phyloP scores from a whole-genome alignment of 2,113 vertebrate genomes.

The Bubo scandiacus region DNA sequence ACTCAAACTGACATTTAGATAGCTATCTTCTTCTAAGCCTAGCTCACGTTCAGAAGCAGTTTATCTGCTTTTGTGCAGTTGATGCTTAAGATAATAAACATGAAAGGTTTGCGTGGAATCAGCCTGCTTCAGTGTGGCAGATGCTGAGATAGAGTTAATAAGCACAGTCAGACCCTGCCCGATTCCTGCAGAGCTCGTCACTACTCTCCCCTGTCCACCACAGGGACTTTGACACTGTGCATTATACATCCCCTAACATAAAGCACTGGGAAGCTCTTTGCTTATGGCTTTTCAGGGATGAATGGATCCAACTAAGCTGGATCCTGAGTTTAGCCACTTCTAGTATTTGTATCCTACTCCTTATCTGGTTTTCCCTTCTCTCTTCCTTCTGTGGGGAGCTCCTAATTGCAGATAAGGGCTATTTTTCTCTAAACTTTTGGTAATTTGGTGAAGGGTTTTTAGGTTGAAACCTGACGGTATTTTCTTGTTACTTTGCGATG shows the following conservation, averaged over 20 bases:
- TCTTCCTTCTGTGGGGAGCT: not conserved
- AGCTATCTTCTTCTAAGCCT: not conserved
- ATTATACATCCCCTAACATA: rapidly evolving
- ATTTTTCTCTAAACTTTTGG: not conserved
- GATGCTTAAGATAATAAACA: not conserved
- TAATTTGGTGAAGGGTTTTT: not conserved
- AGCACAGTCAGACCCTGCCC: not conserved
- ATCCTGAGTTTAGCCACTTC: not conserved
- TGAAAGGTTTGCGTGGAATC: not conserved
- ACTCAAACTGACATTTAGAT: not conserved
- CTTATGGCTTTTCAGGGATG: not conserved
- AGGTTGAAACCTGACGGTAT: not conserved
- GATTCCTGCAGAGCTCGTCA: not conserved
- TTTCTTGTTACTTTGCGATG: not conserved
- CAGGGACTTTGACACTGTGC: not conserved
- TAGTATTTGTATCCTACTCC: not conserved
- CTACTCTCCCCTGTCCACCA: not conserved
- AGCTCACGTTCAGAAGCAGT: not conserved
- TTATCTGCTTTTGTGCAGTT: not conserved
- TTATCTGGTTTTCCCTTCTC: not conserved
- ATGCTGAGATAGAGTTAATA: not conserved
- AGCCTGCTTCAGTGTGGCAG: not conserved
- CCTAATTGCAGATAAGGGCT: not conserved
- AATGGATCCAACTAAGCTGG: not conserved
- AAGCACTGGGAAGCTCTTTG: not conserved